Evolutionary conservation across 2,797 vertebrate genomes (phyloP).

Genomic region (Pterois miles): DNA sequence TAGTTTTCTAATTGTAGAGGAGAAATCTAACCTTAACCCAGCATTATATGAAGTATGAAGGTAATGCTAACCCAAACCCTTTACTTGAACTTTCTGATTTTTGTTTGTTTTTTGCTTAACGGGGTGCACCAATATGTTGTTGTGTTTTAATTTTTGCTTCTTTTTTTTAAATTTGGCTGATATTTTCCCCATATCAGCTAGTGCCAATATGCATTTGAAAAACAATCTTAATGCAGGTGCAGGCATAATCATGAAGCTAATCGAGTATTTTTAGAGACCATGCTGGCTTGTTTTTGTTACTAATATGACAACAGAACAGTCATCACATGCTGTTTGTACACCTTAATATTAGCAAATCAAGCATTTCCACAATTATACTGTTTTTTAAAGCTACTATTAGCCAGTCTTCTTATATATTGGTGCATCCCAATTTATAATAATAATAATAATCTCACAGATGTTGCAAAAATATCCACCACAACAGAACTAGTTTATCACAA

Average conservation of each 20-base stretch:
- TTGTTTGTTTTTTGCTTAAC: slow-evolving; percentile 17
- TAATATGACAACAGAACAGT: neutral
- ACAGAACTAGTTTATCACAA: neutral
- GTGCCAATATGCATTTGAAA: slow-evolving; percentile 3
- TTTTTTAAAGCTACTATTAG: neutral
- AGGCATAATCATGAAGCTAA: slow-evolving; percentile 12
- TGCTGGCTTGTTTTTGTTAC: neutral
- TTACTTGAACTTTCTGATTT: slow-evolving; percentile 68
- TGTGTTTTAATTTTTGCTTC: neutral
- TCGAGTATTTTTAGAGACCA: neutral
- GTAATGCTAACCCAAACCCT: slow-evolving; percentile 44
- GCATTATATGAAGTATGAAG: slow-evolving; percentile 30
- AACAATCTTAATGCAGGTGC: neutral
- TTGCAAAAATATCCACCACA: slow-evolving; percentile 30
- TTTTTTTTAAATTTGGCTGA: neutral
- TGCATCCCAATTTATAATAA: slow-evolving; percentile 16
- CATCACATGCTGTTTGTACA: neutral
- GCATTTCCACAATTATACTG: slow-evolving; percentile 2
- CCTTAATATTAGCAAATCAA: neutral
- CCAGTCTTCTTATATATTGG: slow-evolving; percentile 7
- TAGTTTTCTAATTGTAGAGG: slow-evolving; percentile 43
- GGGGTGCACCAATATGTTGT: slow-evolving; percentile 21
- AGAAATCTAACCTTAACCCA: slow-evolving; percentile 34
- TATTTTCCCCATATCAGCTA: neutral
- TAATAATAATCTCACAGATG: slow-evolving; percentile 15